phyloP scores from a whole-genome alignment of 2,113 vertebrate genomes.

The Varanus salvator region DNA sequence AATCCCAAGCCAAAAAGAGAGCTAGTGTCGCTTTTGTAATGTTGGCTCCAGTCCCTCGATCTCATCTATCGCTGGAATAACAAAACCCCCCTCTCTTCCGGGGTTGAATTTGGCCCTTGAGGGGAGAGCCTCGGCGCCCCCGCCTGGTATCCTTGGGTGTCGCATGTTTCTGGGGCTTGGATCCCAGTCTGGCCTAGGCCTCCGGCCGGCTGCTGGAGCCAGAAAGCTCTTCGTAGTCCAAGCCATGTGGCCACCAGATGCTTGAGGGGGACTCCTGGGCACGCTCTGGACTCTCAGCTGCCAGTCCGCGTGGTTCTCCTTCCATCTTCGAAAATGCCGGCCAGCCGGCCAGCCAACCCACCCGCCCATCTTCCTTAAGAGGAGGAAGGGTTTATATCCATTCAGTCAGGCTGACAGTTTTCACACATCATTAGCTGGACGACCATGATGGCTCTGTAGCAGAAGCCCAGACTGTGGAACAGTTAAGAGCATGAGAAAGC shows the following conservation, averaged over 20 bases:
- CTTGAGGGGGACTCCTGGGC: not conserved
- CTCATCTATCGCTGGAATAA: too few species aligned
- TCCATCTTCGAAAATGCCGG: not conserved
- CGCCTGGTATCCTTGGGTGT: not conserved
- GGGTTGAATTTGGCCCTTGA: too few species aligned
- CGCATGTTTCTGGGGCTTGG: not conserved
- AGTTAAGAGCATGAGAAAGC: not conserved
- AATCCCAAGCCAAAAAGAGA: too few species aligned
- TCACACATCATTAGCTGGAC: constrained; percentile 1
- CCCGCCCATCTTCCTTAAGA: not conserved
- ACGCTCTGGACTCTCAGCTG: not conserved
- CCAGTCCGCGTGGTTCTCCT: not conserved
- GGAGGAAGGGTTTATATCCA: not conserved
- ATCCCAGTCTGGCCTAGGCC: not conserved
- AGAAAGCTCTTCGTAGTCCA: not conserved
- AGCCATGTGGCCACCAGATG: not conserved
- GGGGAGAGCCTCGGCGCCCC: too few species aligned
- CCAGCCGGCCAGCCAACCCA: not conserved
- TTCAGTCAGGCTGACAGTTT: constrained; percentile 14
- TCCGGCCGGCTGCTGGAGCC: not conserved
- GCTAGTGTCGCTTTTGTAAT: too few species aligned
- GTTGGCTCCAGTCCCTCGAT: too few species aligned
- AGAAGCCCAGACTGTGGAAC: not conserved
- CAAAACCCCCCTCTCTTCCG: too few species aligned
- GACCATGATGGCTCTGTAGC: not conserved